These are phyloP conservation scores for Microctonus aethiopoides DNA, from an alignment of 2,888 invertebrate genomes.

Conservation along the genomic window DNA sequence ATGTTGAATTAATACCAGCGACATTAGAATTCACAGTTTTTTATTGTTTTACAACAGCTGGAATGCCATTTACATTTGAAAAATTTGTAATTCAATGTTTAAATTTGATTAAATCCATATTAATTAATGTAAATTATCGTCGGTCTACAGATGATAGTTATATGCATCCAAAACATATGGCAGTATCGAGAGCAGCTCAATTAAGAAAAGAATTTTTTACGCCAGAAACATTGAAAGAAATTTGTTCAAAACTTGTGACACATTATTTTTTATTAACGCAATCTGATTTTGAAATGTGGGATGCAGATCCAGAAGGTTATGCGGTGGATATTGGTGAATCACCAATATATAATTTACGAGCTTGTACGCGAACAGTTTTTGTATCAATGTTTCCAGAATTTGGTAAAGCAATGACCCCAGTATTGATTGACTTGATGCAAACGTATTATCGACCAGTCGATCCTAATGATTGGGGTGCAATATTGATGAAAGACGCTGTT, in stretches of 20 bases:
- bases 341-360: slow-evolving; percentile 93
- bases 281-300: slow-evolving; percentile 88
- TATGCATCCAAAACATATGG: slow-evolving; percentile 45
- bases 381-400: slow-evolving; percentile 86
- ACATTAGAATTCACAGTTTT: slow-evolving; percentile 85
- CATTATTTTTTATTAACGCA: slow-evolving; percentile 88
- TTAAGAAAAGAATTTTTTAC: slow-evolving; percentile 84
- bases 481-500: slow-evolving; percentile 91
- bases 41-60: slow-evolving; percentile 88
- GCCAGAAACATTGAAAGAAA: slow-evolving; percentile 79
- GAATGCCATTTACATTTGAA: slow-evolving; percentile 81
- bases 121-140: slow-evolving; percentile 82
- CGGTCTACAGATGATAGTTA: slow-evolving; percentile 59
- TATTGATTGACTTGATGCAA: slow-evolving; percentile 79
- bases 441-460: slow-evolving; percentile 75
- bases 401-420: slow-evolving; percentile 77
- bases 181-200: slow-evolving; percentile 73
- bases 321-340: slow-evolving; percentile 86
- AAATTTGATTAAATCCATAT: slow-evolving; percentile 87
- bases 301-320: slow-evolving; percentile 90
- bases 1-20: slow-evolving; percentile 81
- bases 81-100: slow-evolving; percentile 90
- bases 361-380: slow-evolving; percentile 89
- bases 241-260: slow-evolving; percentile 85
- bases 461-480: slow-evolving; percentile 79